Conservation (phyloP, 2,888 invertebrate species). For the Gortyna flavago region DNA sequence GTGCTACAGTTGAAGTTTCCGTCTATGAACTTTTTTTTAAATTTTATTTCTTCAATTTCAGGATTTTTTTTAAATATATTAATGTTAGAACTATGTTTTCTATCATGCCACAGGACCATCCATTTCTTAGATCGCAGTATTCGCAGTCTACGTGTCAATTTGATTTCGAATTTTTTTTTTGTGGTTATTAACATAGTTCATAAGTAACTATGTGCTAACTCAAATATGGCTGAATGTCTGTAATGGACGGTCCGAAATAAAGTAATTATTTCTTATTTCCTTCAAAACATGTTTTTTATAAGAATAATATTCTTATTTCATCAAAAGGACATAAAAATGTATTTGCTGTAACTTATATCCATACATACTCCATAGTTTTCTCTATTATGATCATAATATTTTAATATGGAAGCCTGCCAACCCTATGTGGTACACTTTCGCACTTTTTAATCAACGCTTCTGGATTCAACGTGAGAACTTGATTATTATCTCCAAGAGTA, state of each 20-base stretch:
- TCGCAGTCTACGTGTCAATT: not conserved
- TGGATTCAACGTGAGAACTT: constrained; percentile 46
- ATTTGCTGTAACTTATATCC: not conserved
- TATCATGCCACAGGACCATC: not conserved
- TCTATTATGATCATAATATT: not conserved
- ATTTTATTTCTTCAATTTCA: not conserved
- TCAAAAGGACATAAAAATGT: not conserved
- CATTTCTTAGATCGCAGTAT: not conserved
- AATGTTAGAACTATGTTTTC: not conserved
- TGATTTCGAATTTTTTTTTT: not conserved
- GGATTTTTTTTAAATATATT: not conserved
- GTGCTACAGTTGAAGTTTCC: constrained; percentile 17
- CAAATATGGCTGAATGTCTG: too few relatives aligned
- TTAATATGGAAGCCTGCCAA: constrained; percentile 15
- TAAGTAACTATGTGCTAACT: too few relatives aligned
- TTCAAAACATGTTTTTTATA: not conserved
- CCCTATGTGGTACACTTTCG: constrained; percentile 51
- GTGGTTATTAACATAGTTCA: not conserved
- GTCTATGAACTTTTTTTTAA: constrained; percentile 18
- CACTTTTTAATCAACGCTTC: constrained; percentile 65
- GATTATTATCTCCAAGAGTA: constrained; percentile 42
- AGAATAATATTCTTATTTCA: not conserved
- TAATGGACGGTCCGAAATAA: too few relatives aligned
- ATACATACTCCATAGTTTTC: not conserved
- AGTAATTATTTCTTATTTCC: too few relatives aligned